These are phyloP conservation scores for Mus pahari DNA, from an alignment of 2,113 vertebrate species.

Conservation along the genomic window DNA sequence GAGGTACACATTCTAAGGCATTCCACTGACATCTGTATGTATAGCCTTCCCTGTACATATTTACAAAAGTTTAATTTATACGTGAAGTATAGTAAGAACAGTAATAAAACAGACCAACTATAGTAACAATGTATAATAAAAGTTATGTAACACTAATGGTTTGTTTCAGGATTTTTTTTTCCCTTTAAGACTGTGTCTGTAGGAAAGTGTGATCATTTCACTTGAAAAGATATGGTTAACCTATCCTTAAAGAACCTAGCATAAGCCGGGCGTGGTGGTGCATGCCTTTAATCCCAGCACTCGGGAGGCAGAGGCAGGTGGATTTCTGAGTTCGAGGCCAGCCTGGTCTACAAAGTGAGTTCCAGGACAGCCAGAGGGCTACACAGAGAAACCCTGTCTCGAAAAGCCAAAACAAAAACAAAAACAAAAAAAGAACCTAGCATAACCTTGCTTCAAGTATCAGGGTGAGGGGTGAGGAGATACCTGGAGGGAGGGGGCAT, in stretches of 20 bases:
- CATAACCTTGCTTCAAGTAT: not conserved
- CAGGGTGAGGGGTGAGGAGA: no score
- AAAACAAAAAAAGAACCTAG: no score
- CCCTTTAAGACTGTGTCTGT: not conserved
- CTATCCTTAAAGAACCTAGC: no score
- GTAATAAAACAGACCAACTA: not conserved
- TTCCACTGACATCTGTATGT: not conserved
- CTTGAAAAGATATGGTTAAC: not conserved
- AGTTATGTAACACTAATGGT: not conserved
- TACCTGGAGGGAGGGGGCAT: no score
- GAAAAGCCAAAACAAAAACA: no score
- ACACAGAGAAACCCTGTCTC: no score
- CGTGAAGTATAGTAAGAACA: not conserved
- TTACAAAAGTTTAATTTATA: not conserved
- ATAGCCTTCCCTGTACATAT: not conserved
- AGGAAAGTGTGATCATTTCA: not conserved
- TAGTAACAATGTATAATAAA: not conserved
- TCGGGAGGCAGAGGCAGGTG: no score
- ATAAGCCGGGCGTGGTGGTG: no score
- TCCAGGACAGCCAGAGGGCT: no score
- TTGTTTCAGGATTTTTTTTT: not conserved
- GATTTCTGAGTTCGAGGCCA: no score
- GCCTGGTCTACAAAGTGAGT: no score
- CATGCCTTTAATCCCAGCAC: no score
- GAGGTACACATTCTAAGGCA: not conserved